Conservation (phyloP, 64 coral and sea anemone genomes). For the Pocillopora verrucosa region DNA sequence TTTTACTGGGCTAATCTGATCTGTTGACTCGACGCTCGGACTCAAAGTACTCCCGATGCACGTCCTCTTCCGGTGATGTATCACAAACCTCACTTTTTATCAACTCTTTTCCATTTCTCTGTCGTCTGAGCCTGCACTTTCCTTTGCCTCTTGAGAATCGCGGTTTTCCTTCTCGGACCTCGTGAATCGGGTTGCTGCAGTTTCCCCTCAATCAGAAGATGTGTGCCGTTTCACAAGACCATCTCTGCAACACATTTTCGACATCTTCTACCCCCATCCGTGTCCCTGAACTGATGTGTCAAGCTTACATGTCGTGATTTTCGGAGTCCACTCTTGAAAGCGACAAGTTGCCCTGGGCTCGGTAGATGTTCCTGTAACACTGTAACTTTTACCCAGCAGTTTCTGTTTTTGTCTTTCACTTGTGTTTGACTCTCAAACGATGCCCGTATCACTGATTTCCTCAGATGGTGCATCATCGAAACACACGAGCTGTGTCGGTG, state of each 20-base stretch:
- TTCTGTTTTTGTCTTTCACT: no score
- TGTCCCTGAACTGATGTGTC: not conserved
- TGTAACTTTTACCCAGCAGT: no score
- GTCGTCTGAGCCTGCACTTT: not conserved
- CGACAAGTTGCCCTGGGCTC: no score
- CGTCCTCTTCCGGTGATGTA: no score
- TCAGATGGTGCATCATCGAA: not conserved
- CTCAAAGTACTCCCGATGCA: no score
- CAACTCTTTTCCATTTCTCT: no score
- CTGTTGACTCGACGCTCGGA: not conserved
- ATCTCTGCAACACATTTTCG: not conserved
- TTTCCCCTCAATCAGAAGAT: constrained; percentile 27
- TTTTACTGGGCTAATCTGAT: not conserved
- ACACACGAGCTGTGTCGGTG: not conserved
- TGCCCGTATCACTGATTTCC: not conserved
- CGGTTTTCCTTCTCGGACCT: not conserved
- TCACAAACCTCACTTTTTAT: no score
- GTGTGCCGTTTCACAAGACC: constrained; percentile 50
- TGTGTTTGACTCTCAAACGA: not conserved
- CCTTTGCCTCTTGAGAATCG: not conserved
- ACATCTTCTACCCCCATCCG: not conserved
- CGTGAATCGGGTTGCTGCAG: not conserved
- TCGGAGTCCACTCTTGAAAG: no score
- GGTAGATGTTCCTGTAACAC: no score
- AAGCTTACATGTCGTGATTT: not conserved